Evolutionary conservation across 2,797 vertebrate species (phyloP), one percentile per base, ranked within the genome.

Genomic region (Fistularia tabacaria): DNA sequence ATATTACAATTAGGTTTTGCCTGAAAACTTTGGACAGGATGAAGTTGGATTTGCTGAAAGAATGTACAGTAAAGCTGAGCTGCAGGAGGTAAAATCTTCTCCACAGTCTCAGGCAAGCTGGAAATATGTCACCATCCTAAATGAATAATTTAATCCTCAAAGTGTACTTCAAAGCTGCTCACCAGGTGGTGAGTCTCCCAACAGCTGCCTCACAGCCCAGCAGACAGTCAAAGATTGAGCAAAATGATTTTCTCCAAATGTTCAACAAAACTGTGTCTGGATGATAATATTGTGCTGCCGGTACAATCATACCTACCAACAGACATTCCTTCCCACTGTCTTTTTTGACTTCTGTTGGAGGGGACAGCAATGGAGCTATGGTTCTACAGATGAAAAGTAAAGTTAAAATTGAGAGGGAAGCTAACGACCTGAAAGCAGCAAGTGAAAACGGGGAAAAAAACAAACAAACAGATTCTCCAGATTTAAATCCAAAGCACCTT

Each of bases 71-170:
- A 90, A 74, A 76, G 89, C 85, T 81, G 71, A 94, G 87, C 93
- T 65, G 91, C 93, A 84, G 92, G 94, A 93, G 91, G 90, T 87
- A 92, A 93, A 93, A 92, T 93, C 91, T 91, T 85, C 90, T 92
- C 86, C 64, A 66, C 81, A 69, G 76, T 82, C 69, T 76, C 62
- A 65, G 74, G 65, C 66, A 62, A 67, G 72, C 80, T 77, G 62
- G 68, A 85, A 82, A 69, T 73, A 73, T 89, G 91, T 93, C 89
- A 90, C 92, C 92, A 87, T 93, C 90, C 93, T 90, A 91, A 93
- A 93, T 93, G 92, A 93, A 96, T 95, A 93, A 95, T 95, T 95
- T 93, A 95, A 94, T 94, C 93, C 93, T 93, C 93, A 94, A 95
- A 97, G 93, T 91, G 91, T 91, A 93, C 92, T 93, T 96, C 93